Percentiles rank a stretch among this genome's conserved stretches.
Conservation (phyloP, 1,140 invertebrate genomes). For the Eriosoma lanigerum region DNA sequence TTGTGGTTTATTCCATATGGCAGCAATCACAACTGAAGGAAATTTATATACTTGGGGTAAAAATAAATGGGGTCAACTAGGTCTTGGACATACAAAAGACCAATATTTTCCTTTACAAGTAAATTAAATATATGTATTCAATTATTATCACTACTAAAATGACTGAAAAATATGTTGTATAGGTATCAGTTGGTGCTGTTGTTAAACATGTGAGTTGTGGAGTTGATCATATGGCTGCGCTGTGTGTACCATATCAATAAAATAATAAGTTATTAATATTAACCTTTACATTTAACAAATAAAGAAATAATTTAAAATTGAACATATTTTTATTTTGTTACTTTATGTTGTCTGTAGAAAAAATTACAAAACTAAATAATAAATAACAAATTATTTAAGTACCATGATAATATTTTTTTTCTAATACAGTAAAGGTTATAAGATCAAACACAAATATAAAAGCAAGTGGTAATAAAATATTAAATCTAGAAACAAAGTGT, state of each 20-base stretch:
- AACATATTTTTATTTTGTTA: too few relatives aligned
- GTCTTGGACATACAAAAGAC: conserved; percentile 75
- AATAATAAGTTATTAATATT: neutral
- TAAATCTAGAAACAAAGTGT: neutral
- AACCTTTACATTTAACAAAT: too few relatives aligned
- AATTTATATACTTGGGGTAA: conserved; percentile 89
- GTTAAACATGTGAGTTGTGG: conserved; percentile 62
- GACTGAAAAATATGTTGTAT: conserved; percentile 5
- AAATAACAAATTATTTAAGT: neutral
- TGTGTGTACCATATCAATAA: conserved; percentile 57
- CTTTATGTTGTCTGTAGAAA: neutral
- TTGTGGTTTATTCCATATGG: conserved; percentile 76
- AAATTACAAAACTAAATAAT: neutral
- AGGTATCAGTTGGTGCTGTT: conserved; percentile 62
- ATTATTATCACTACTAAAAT: neutral
- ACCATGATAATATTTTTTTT: too few relatives aligned
- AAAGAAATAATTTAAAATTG: too few relatives aligned
- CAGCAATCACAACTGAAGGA: conserved; percentile 75
- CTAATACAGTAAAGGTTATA: too few relatives aligned
- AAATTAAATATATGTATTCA: conserved; percentile 53
- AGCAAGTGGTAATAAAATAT: conserved; percentile 17
- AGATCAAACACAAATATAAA: neutral
- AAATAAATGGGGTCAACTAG: conserved; percentile 80
- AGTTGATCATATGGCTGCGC: conserved; percentile 64
- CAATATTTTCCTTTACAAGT: conserved; percentile 88